Evolutionary conservation across 2,797 vertebrate species (phyloP).

Genomic region (Hydrolagus colliei): DNA sequence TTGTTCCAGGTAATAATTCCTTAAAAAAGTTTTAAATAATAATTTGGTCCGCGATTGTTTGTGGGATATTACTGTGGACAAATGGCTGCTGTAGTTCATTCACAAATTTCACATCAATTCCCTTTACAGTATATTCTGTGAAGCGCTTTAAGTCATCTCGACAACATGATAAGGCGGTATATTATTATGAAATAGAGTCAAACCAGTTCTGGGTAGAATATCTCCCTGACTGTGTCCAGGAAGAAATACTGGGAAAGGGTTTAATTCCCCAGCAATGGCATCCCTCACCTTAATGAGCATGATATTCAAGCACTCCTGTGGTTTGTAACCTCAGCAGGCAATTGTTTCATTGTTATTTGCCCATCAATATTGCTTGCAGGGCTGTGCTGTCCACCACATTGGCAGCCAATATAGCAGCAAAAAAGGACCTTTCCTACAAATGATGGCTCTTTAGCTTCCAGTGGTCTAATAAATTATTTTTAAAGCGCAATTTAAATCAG

Average conservation of each 20-base stretch:
- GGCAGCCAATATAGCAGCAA: background rate
- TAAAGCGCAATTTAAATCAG: conserved; percentile 6
- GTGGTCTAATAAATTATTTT: background rate
- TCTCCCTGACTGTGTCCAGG: too few relatives aligned
- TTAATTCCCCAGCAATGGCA: background rate
- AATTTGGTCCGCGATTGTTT: too few relatives aligned
- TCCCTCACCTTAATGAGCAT: conserved; percentile 15
- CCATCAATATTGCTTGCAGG: conserved; percentile 11
- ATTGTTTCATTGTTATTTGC: conserved; percentile 11
- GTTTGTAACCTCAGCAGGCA: conserved; percentile 18
- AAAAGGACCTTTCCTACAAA: background rate
- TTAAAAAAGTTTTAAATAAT: too few relatives aligned
- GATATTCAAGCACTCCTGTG: background rate
- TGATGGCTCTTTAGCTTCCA: background rate
- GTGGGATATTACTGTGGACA: too few relatives aligned
- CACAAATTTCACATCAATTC: too few relatives aligned
- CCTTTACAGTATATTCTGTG: too few relatives aligned
- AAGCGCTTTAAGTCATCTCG: too few relatives aligned
- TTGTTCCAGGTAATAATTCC: too few relatives aligned
- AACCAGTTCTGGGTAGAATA: too few relatives aligned
- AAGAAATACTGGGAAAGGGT: background rate
- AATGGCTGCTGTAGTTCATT: too few relatives aligned
- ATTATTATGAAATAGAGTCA: too few relatives aligned
- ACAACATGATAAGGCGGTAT: too few relatives aligned
- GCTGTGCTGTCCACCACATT: background rate